These are phyloP conservation scores for Nomada ferruginata DNA, from an alignment of 2,888 invertebrate genomes.

Conservation along the genomic window DNA sequence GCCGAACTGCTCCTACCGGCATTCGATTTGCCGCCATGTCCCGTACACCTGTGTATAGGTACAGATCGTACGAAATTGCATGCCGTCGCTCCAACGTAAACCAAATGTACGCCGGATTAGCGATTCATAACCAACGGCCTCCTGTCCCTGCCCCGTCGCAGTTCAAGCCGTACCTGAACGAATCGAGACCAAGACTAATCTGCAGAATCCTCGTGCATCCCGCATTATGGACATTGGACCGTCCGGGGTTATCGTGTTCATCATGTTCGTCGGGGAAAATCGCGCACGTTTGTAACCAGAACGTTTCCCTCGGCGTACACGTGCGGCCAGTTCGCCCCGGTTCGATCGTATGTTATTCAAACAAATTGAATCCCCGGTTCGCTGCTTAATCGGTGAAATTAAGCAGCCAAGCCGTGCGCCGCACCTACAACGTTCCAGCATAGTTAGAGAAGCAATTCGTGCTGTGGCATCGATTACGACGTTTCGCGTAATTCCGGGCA, in stretches of 20 bases:
- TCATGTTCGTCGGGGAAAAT: not conserved
- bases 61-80: slow-evolving; percentile 66
- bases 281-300: not conserved
- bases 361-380: slow-evolving; percentile 31
- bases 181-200: slow-evolving; percentile 51
- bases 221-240: slow-evolving; percentile 47
- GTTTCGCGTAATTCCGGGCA: slow-evolving; percentile 11
- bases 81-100: slow-evolving; percentile 67
- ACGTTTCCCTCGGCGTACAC: not conserved
- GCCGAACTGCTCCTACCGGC: slow-evolving; percentile 9
- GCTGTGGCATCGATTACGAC: slow-evolving; percentile 40
- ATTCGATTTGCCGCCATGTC: slow-evolving; percentile 28
- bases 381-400: slow-evolving; percentile 20
- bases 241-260: slow-evolving; percentile 38
- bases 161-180: slow-evolving; percentile 11
- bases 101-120: slow-evolving; percentile 72
- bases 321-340: not conserved
- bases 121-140: slow-evolving; percentile 70
- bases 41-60: slow-evolving; percentile 35
- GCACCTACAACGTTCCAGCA: not conserved
- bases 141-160: not conserved
- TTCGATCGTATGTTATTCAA: slow-evolving; percentile 31
- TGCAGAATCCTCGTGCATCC: slow-evolving; percentile 56
- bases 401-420: slow-evolving; percentile 1
- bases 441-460: slow-evolving; percentile 38